Base-by-base conservation (phyloP, 2,113 vertebrate genomes). In the Leiothrix lutea region DNA sequence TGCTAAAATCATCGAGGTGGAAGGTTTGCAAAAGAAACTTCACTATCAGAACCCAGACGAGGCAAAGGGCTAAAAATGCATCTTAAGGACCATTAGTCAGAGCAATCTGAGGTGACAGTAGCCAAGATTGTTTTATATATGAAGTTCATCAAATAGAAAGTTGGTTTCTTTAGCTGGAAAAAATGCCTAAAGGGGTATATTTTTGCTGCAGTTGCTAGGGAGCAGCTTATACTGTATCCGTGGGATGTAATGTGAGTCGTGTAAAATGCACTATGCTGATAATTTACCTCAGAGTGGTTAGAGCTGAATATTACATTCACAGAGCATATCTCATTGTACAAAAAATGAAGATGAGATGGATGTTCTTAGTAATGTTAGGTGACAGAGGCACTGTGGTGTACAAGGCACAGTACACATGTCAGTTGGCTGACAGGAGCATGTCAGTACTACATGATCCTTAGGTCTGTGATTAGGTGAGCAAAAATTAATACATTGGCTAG, bases 201-300 rank as follows among this genome's bases (percentile, higher is more conserved):
- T 90, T 83, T 79, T 91, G 60, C 79, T 95, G 74, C 61, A 78
- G 92, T 96, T 97, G 93, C 96, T 94, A 96, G 89, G 92, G 81
- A 97, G 92, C 48, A 2, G 44, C 56, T 92, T 44, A 67, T 26
- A 40, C 73, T 50, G 2, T 48, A 65, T 91, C 81, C 90, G 80
- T 94, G 81, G 78, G 92, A 80, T 83, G 69, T 87, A 90, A 95
- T 60, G 61, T 74, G 66, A 94, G 69, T 92, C 25, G 3, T 77
- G 35, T 93, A 91, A 90, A 95, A 95, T 69, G 53, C 64, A 51
- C 44, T 57, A 21, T 1, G 11, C 79, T 83, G 85, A 71, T 95
- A 89, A 95, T 91, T 90, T 92, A 51, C 54, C 64, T 82, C 54
- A 57, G 45, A 91, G 47, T 85, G 77, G 61, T 80, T 92, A 80